These are phyloP conservation scores for Monodelphis domestica DNA, from an alignment of 2,797 vertebrate genomes.

Conservation along the genomic window DNA sequence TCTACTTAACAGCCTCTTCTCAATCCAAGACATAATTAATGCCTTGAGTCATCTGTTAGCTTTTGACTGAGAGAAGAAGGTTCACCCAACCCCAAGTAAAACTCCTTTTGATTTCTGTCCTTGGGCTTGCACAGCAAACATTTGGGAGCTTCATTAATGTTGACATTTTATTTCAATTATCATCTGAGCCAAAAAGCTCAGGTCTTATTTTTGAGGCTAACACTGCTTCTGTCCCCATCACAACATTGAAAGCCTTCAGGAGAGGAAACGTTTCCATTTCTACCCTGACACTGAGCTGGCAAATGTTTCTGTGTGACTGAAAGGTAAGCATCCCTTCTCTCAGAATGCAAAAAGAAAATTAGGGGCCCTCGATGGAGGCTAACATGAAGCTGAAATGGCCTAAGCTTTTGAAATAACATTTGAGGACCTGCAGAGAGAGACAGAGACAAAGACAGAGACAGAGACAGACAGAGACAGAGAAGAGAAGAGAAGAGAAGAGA, in stretches of 20 bases:
- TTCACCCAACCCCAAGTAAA: background rate
- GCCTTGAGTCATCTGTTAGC: background rate
- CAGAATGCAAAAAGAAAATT: background rate
- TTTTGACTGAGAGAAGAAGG: background rate
- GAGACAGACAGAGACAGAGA: background rate
- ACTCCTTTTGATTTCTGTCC: background rate
- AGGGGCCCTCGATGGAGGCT: background rate
- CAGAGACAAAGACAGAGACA: background rate
- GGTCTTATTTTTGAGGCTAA: background rate
- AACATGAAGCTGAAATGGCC: background rate
- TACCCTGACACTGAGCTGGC: background rate
- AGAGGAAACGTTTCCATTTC: background rate
- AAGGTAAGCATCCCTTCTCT: background rate
- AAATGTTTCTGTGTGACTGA: background rate
- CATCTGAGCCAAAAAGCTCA: background rate
- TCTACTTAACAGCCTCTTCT: background rate
- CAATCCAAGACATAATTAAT: background rate
- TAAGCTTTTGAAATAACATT: background rate
- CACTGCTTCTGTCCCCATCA: background rate
- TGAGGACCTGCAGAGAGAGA: background rate
- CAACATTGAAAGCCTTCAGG: background rate
- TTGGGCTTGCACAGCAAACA: conserved; percentile 55
- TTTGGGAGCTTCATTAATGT: conserved; percentile 53
- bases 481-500: background rate
- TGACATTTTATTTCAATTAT: background rate